These are phyloP conservation scores for Squalus acanthias DNA, from an alignment of 2,797 vertebrate genomes.

Conservation along the genomic window DNA sequence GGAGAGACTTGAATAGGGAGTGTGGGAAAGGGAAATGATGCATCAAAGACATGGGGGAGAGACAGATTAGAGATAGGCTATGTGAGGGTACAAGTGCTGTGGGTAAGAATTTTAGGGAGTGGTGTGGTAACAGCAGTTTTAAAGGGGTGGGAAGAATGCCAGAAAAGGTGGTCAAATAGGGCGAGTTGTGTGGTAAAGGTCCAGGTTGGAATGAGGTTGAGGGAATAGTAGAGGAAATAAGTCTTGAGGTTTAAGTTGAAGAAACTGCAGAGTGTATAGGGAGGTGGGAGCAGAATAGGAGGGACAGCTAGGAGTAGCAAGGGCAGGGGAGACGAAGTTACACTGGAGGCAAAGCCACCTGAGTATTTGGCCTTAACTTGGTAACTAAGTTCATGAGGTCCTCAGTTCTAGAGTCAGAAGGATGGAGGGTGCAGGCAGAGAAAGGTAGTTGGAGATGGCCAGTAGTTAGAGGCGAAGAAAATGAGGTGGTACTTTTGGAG, in stretches of 20 bases:
- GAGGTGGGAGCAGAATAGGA: too few species aligned
- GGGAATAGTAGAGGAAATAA: background rate
- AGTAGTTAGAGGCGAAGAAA: too few species aligned
- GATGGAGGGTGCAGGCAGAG: too few species aligned
- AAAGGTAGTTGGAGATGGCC: too few species aligned
- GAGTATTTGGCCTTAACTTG: too few species aligned
- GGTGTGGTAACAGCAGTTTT: background rate
- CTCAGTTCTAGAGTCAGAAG: too few species aligned
- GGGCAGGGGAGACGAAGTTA: background rate
- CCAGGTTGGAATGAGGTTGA: background rate
- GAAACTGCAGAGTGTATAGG: background rate
- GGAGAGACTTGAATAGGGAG: background rate
- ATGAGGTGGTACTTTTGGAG: background rate
- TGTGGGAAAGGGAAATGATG: background rate
- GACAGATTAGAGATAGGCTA: background rate
- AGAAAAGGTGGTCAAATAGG: background rate
- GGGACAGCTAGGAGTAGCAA: background rate
- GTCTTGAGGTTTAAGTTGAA: background rate
- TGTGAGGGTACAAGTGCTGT: background rate
- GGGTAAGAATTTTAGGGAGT: background rate
- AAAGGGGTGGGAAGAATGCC: background rate
- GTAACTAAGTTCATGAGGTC: too few species aligned
- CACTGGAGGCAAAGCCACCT: too few species aligned
- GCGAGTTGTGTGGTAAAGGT: background rate
- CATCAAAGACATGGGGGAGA: background rate